Evolutionary conservation across 2,113 vertebrate species (phyloP).

Genomic region (Tinamus guttatus): DNA sequence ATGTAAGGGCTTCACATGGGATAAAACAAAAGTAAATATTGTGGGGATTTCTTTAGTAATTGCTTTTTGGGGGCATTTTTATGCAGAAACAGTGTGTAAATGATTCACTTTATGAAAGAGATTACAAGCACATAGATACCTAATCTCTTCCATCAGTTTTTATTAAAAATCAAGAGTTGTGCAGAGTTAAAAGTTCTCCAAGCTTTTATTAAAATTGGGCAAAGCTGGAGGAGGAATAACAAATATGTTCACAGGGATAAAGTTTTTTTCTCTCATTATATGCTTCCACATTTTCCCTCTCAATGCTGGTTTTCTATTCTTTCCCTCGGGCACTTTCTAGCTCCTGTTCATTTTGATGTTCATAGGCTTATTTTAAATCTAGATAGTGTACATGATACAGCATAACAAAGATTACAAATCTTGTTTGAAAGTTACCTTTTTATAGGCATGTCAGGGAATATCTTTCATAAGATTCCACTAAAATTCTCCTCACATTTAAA

Average conservation of each 20-base stretch:
- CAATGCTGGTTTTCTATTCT: neutral
- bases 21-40: constrained; percentile 17
- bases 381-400: neutral
- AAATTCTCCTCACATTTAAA: neutral
- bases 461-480: neutral
- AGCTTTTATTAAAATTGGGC: constrained; percentile 54
- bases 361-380: constrained; percentile 40
- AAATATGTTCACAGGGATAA: constrained; percentile 13
- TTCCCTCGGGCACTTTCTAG: neutral
- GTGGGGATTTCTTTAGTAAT: neutral
- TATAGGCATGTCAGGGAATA: neutral
- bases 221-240: constrained; percentile 5
- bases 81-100: neutral
- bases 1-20: neutral
- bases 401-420: neutral
- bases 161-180: constrained; percentile 45
- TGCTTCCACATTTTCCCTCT: neutral
- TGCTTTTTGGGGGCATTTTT: neutral
- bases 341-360: constrained; percentile 38
- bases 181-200: constrained; percentile 10
- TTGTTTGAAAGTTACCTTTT: neutral
- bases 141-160: constrained; percentile 53
- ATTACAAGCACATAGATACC: neutral
- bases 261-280: constrained; percentile 38
- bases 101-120: neutral